These are phyloP conservation scores for Xenopus borealis DNA, from an alignment of 2,113 vertebrate genomes.

Conservation along the genomic window DNA sequence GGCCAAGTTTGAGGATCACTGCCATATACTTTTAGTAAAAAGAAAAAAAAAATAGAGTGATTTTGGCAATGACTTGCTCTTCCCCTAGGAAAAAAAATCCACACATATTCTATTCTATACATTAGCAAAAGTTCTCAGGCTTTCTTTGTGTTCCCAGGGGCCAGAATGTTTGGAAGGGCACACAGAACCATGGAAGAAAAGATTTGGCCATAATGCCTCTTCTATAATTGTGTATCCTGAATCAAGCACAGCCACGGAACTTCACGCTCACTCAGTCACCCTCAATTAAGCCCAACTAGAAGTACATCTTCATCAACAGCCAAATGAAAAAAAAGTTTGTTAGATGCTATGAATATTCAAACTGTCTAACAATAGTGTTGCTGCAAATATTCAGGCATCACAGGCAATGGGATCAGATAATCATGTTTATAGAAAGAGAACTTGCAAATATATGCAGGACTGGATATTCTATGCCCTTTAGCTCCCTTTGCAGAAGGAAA, in stretches of 20 bases:
- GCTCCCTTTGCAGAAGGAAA: slow-evolving; percentile 30
- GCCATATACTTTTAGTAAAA: too few relatives aligned
- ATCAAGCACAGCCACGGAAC: background rate
- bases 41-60: too few relatives aligned
- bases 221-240: slow-evolving; percentile 19
- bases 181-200: slow-evolving; percentile 7
- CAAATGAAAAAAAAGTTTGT: background rate
- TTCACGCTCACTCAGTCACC: slow-evolving; percentile 21
- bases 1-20: too few relatives aligned
- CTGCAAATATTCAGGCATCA: background rate
- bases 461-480: slow-evolving; percentile 12
- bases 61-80: too few relatives aligned
- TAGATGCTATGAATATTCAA: slow-evolving; percentile 4
- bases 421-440: slow-evolving; percentile 25
- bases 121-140: background rate
- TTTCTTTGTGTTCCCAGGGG: background rate
- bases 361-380: background rate
- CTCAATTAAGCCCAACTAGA: slow-evolving; percentile 18
- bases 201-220: background rate
- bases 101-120: too few relatives aligned
- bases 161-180: background rate
- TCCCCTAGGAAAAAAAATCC: too few relatives aligned
- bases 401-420: slow-evolving; percentile 18
- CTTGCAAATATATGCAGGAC: slow-evolving; percentile 36
- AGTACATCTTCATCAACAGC: slow-evolving; percentile 9